Conservation (phyloP, 1,140 invertebrate genomes). For the Mya arenaria region DNA sequence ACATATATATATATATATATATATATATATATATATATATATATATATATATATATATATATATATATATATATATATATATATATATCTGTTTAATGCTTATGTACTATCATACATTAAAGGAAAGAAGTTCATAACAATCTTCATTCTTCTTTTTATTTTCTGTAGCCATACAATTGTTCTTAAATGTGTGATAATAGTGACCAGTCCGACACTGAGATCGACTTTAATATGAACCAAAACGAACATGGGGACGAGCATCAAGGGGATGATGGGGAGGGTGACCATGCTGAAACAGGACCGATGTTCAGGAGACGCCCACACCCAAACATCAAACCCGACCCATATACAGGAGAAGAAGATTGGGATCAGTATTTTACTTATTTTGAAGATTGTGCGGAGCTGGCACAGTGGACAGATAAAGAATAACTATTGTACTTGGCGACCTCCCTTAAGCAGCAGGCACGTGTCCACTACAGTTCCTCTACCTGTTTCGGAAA, state of each 20-base stretch:
- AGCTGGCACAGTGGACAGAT: slow-evolving; percentile 25
- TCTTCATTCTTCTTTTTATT: too few relatives aligned
- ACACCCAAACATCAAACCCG: slow-evolving; percentile 34
- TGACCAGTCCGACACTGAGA: slow-evolving; percentile 18
- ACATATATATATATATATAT: too few relatives aligned
- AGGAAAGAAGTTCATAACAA: too few relatives aligned
- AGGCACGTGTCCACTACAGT: slow-evolving; percentile 15
- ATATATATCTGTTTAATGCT: too few relatives aligned
- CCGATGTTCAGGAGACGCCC: background rate
- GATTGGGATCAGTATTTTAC: slow-evolving; percentile 32
- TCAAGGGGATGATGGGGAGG: background rate
- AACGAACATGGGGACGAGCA: background rate
- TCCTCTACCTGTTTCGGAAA: slow-evolving; percentile 6
- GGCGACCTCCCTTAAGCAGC: background rate
- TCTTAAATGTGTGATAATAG: slow-evolving; percentile 59
- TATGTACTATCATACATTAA: too few relatives aligned
- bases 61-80: too few relatives aligned
- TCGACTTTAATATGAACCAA: slow-evolving; percentile 21
- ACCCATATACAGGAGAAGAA: slow-evolving; percentile 42
- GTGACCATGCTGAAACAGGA: too few relatives aligned
- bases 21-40: too few relatives aligned
- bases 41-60: too few relatives aligned
- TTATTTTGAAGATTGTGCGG: slow-evolving; percentile 48
- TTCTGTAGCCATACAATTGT: too few relatives aligned
- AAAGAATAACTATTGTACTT: slow-evolving; percentile 8